phyloP scores from a whole-genome alignment of 2,113 vertebrate genomes.

The Lampris megalopsis region DNA sequence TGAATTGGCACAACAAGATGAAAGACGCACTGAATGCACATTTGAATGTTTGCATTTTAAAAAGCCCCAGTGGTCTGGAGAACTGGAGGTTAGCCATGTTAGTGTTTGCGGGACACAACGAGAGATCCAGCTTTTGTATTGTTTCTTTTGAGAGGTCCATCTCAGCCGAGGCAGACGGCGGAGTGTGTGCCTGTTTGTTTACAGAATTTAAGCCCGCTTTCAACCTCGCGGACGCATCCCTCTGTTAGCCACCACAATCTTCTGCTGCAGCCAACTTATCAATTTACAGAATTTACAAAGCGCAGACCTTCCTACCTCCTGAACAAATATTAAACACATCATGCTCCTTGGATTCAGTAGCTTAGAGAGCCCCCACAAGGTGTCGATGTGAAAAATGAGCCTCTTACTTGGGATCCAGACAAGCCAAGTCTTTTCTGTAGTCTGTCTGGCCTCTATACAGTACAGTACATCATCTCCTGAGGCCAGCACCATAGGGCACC shows the following conservation, averaged over 20 bases:
- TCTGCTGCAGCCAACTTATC: constrained; percentile 81
- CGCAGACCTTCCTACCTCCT: constrained; percentile 67
- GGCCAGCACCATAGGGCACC: constrained; percentile 63
- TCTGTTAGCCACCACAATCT: constrained; percentile 58
- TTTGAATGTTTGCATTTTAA: constrained; percentile 56
- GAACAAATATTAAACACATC: constrained; percentile 70
- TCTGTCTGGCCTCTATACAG: constrained; percentile 36
- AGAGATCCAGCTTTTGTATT: constrained; percentile 63
- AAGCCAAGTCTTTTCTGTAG: constrained; percentile 61
- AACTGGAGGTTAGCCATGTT: constrained; percentile 55
- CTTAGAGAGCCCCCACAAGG: constrained; percentile 70
- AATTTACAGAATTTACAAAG: constrained; percentile 80
- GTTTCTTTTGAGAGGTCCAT: constrained; percentile 65
- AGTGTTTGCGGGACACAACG: constrained; percentile 65
- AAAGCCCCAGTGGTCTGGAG: constrained; percentile 13
- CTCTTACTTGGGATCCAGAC: constrained; percentile 49
- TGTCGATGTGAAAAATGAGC: constrained; percentile 74
- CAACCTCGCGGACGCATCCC: constrained; percentile 76
- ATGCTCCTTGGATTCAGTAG: constrained; percentile 62
- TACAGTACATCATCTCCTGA: constrained; percentile 66
- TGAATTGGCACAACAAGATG: constrained; percentile 34
- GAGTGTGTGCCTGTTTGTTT: constrained; percentile 86
- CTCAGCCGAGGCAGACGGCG: constrained; percentile 76
- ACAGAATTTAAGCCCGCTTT: constrained; percentile 84
- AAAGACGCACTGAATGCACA: constrained; percentile 48